phyloP scores from a whole-genome alignment of 1,140 invertebrate genomes.

The Drosophila biarmipes region DNA sequence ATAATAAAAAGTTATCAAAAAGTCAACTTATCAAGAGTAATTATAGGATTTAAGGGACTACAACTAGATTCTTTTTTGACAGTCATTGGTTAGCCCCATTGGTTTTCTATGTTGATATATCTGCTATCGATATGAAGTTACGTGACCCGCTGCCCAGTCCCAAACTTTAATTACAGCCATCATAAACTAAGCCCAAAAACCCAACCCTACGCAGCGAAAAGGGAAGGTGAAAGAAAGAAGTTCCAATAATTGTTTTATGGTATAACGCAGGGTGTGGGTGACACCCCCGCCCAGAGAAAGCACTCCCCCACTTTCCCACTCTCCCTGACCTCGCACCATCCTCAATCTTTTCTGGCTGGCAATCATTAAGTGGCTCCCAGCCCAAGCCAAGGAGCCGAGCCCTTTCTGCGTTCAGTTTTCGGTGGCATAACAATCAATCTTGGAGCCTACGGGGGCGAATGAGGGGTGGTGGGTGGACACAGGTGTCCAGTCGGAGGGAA shows the following conservation, averaged over 20 bases:
- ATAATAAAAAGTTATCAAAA: no score
- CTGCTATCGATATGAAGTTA: slow-evolving; percentile 34
- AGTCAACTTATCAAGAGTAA: not conserved
- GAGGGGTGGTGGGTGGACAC: slow-evolving; percentile 2
- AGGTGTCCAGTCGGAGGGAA: slow-evolving; percentile 46
- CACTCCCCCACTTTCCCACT: slow-evolving; percentile 2
- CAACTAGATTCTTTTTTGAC: no score
- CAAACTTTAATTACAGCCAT: slow-evolving; percentile 47
- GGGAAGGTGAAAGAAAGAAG: slow-evolving; percentile 30
- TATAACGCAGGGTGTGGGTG: slow-evolving; percentile 50
- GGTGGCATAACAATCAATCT: slow-evolving; percentile 72
- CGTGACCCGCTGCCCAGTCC: slow-evolving; percentile 11
- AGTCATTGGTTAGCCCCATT: not conserved
- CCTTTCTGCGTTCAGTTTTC: slow-evolving; percentile 29
- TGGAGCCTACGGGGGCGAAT: slow-evolving; percentile 14
- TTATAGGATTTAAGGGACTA: no score
- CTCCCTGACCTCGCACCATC: not conserved
- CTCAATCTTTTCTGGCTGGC: slow-evolving; percentile 30
- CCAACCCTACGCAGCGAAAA: slow-evolving; percentile 11
- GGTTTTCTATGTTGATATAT: slow-evolving; percentile 11
- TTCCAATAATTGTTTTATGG: slow-evolving; percentile 60
- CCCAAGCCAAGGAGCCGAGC: slow-evolving; percentile 17
- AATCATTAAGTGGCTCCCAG: slow-evolving; percentile 62
- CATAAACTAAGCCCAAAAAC: slow-evolving; percentile 31
- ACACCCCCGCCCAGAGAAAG: slow-evolving; percentile 25